Conservation (phyloP, 2,113 vertebrate genomes). For the Camelus dromedarius region DNA sequence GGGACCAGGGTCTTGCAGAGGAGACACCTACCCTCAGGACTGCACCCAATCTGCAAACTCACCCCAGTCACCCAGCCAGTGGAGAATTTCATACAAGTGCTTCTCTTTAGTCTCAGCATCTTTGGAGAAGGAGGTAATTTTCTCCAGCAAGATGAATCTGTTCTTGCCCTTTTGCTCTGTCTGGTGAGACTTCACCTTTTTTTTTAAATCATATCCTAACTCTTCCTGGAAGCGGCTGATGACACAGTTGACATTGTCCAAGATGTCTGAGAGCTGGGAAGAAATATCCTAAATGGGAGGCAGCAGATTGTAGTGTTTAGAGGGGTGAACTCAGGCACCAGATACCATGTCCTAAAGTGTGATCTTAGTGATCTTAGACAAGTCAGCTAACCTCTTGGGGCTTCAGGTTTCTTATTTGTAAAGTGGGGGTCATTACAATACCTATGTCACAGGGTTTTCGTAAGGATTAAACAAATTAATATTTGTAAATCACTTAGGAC, state of each 20-base stretch:
- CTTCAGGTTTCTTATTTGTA: conserved; percentile 7
- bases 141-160: conserved; percentile 78
- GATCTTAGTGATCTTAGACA: conserved; percentile 3
- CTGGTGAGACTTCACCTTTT: conserved; percentile 58
- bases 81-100: conserved; percentile 71
- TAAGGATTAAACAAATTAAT: neutral
- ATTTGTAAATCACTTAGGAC: conserved; percentile 41
- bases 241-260: conserved; percentile 76
- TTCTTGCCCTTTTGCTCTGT: conserved; percentile 65
- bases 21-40: neutral
- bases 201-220: conserved; percentile 73
- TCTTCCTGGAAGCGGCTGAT: conserved; percentile 78
- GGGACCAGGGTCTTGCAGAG: neutral
- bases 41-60: conserved; percentile 5
- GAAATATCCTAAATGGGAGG: conserved; percentile 73
- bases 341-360: neutral
- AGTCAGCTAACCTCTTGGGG: neutral
- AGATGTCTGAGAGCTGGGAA: conserved; percentile 75
- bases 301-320: conserved; percentile 13
- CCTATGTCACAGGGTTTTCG: neutral
- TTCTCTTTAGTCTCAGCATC: conserved; percentile 75
- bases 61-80: conserved; percentile 78
- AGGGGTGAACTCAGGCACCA: neutral
- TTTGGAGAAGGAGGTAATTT: conserved; percentile 76
- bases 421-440: neutral